phyloP scores from a whole-genome alignment of 2,888 invertebrate genomes.

The Cryptops parisi region DNA sequence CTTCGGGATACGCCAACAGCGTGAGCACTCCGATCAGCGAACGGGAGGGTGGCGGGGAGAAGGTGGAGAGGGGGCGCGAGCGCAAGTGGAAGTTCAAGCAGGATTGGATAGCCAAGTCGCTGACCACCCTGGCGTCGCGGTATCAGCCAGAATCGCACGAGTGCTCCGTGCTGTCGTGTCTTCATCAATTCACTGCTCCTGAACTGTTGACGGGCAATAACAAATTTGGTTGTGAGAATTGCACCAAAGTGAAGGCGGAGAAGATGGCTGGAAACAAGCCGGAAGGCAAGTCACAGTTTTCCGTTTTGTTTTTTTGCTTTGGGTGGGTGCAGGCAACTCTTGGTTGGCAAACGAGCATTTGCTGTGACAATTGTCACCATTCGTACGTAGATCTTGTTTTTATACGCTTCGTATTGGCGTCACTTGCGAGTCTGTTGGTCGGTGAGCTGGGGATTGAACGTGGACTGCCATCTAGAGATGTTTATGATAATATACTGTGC shows the following conservation, averaged over 20 bases:
- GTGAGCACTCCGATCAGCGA: background rate
- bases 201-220: conserved; percentile 85
- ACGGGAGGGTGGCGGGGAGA: conserved; percentile 1
- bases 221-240: conserved; percentile 81
- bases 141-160: conserved; percentile 37
- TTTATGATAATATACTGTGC: too few species aligned
- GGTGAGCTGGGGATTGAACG: too few species aligned
- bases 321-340: too few species aligned
- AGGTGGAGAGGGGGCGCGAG: conserved; percentile 3
- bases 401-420: too few species aligned
- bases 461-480: too few species aligned
- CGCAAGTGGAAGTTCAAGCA: background rate
- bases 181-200: conserved; percentile 80
- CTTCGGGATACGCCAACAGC: background rate
- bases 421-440: too few species aligned
- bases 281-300: background rate
- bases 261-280: conserved; percentile 10
- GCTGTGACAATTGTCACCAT: too few species aligned
- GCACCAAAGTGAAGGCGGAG: conserved; percentile 32
- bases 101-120: conserved; percentile 22
- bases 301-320: background rate
- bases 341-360: too few species aligned
- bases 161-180: conserved; percentile 57
- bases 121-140: conserved; percentile 41
- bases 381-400: too few species aligned